Conservation (phyloP, 2,113 vertebrate species). For the Acanthisitta chloris region DNA sequence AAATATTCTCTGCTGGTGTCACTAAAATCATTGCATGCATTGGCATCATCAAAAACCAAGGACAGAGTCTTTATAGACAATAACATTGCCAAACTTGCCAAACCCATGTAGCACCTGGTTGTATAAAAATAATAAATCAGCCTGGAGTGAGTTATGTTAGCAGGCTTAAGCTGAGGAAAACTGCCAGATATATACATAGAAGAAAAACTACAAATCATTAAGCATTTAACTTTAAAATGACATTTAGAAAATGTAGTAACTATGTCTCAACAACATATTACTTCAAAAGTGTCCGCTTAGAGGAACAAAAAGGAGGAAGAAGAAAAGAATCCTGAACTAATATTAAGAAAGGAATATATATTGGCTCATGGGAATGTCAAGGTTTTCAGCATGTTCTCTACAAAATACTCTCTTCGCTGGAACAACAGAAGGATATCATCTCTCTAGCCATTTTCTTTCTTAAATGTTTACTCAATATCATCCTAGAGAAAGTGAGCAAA, state of each 20-base stretch:
- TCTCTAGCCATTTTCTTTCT: neutral
- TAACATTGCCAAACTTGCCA: constrained; percentile 9
- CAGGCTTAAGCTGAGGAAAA: neutral
- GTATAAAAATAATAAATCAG: constrained; percentile 41
- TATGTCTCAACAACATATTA: neutral
- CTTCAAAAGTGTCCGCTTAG: neutral
- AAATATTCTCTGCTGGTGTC: neutral
- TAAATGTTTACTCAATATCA: neutral
- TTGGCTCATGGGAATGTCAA: neutral
- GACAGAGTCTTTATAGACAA: neutral
- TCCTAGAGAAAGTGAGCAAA: neutral
- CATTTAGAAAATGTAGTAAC: neutral
- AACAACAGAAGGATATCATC: neutral
- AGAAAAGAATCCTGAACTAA: neutral
- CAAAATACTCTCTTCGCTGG: neutral
- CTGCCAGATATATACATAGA: neutral
- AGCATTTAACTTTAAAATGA: neutral
- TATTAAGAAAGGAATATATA: neutral
- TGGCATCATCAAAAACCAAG: constrained; percentile 10
- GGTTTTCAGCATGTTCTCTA: neutral
- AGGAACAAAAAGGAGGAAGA: neutral
- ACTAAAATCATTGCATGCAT: rapidly evolving
- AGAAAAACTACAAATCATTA: neutral
- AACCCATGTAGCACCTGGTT: constrained; percentile 5
- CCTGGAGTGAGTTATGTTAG: neutral